phyloP scores from a whole-genome alignment of 2,113 vertebrate species.

The Phoxinus phoxinus region DNA sequence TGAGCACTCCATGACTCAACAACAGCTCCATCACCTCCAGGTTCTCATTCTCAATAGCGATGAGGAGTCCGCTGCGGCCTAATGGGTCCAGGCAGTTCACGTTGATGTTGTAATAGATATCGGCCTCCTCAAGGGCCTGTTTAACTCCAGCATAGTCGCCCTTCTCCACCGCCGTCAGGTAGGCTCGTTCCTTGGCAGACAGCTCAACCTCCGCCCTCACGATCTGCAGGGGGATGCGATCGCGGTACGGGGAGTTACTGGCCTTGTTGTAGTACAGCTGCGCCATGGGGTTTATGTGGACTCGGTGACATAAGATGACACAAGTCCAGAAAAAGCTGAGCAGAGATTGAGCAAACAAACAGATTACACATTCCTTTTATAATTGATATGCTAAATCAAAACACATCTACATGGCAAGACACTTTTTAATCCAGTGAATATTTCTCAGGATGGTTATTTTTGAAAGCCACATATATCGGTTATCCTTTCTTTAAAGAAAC shows the following conservation, averaged over 20 bases:
- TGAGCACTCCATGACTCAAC: conserved; percentile 89
- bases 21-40: conserved; percentile 98
- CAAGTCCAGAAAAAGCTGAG: conserved; percentile 35
- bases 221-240: conserved; percentile 94
- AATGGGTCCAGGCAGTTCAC: conserved; percentile 98
- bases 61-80: conserved; percentile 93
- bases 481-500: not conserved
- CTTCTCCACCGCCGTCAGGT: conserved; percentile 95
- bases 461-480: not conserved
- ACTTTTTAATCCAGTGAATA: not conserved
- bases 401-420: not conserved
- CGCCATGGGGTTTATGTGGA: conserved; percentile 84
- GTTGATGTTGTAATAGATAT: conserved; percentile 99
- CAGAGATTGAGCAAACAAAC: not conserved
- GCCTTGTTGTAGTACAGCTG: conserved; percentile 98
- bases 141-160: conserved; percentile 96
- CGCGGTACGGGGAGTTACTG: conserved; percentile 91
- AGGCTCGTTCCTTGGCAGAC: conserved; percentile 90
- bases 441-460: not conserved
- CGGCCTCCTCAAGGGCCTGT: conserved; percentile 90
- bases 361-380: not conserved
- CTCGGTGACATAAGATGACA: conserved; percentile 12
- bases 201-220: conserved; percentile 95
- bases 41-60: conserved; percentile 98
- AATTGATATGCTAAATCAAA: not conserved